A percentile compares a stretch with the other conserved stretches of the same genome.
These are phyloP conservation scores for Sphaerodactylus townsendi DNA, from an alignment of 2,113 vertebrate genomes.

Conservation along the genomic window DNA sequence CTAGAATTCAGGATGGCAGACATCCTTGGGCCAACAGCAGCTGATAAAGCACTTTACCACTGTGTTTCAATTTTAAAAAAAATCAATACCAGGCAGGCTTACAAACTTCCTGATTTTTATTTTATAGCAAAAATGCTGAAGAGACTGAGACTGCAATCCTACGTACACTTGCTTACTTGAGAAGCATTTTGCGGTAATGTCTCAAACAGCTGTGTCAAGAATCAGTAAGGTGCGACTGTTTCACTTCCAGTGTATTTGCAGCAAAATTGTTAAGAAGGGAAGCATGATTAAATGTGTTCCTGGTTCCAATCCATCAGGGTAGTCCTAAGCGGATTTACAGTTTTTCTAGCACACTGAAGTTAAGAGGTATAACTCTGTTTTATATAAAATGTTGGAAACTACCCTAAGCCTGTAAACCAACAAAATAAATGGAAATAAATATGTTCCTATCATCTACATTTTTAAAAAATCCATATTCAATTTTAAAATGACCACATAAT, in stretches of 20 bases:
- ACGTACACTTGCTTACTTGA: background rate
- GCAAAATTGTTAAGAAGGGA: conserved; percentile 23
- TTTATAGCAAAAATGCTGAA: background rate
- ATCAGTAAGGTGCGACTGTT: conserved; percentile 19
- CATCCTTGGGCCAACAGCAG: conserved; percentile 40
- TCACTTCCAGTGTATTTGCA: conserved; percentile 47
- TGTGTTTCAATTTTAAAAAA: conserved; percentile 63
- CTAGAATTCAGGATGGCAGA: conserved; percentile 43
- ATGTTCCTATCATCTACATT: fast-evolving
- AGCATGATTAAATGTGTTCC: background rate
- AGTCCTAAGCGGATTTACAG: too few species aligned
- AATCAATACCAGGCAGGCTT: conserved; percentile 57
- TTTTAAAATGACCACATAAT: background rate
- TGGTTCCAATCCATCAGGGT: too few species aligned
- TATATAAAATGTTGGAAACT: too few species aligned
- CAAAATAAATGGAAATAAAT: too few species aligned
- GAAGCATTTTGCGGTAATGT: conserved; percentile 26
- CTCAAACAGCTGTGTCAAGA: conserved; percentile 44
- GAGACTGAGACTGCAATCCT: background rate
- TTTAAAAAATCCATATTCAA: too few species aligned
- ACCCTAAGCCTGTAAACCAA: too few species aligned
- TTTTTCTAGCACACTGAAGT: too few species aligned
- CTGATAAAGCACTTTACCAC: conserved; percentile 61
- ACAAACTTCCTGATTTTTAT: conserved; percentile 59
- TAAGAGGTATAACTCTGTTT: background rate